Conservation (phyloP, 2,888 invertebrate genomes). For the Lacanobia wlatinum region DNA sequence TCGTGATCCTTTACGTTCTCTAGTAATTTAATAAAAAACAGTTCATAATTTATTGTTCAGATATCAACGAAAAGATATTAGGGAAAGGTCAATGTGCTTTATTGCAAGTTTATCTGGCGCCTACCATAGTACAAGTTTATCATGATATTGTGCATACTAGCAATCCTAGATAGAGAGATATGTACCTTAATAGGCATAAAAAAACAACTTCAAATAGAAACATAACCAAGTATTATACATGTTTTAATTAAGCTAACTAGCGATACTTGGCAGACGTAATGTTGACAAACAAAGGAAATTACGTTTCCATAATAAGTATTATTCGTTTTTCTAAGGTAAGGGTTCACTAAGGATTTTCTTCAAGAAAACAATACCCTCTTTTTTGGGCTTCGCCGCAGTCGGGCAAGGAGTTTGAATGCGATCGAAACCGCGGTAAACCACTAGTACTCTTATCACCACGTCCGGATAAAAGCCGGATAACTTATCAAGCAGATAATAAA, state of each 20-base stretch:
- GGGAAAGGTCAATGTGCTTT: too few relatives aligned
- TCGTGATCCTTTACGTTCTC: too few relatives aligned
- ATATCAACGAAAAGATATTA: too few relatives aligned
- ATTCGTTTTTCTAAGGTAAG: neutral
- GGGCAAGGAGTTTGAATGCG: too few relatives aligned
- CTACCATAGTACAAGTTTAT: neutral
- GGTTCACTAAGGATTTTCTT: neutral
- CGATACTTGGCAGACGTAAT: neutral
- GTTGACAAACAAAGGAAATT: neutral
- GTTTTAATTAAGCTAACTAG: neutral
- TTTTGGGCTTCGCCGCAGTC: neutral
- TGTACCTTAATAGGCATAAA: neutral
- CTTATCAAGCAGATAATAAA: neutral
- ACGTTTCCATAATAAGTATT: neutral
- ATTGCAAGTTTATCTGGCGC: too few relatives aligned
- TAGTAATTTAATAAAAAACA: too few relatives aligned
- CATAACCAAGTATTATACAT: too few relatives aligned
- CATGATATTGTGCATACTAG: conserved; percentile 2
- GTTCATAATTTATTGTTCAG: too few relatives aligned
- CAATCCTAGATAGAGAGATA: neutral
- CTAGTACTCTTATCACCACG: neutral
- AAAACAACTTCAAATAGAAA: neutral
- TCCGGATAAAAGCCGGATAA: neutral
- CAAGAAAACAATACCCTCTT: neutral
- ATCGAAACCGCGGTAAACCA: too few relatives aligned